Base-by-base conservation (phyloP, 2,797 vertebrate genomes). In the Cyprinella venusta region DNA sequence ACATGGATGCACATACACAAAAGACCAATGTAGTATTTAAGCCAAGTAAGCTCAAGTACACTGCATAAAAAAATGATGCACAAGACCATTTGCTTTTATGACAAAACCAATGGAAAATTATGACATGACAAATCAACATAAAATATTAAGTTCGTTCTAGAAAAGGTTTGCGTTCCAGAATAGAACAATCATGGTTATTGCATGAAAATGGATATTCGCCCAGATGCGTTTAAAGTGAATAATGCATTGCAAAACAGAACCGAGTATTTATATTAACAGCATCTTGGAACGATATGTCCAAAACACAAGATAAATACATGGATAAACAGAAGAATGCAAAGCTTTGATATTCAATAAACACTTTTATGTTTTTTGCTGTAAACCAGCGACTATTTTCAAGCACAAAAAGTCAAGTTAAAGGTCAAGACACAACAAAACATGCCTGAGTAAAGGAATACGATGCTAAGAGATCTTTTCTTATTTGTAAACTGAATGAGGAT, bases 211-310 rank as follows among this genome's bases (percentile, higher is more conserved):
- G 79, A 76, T 79, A 83, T 80, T 88, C 71, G 48, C 84, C 50
- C 52, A 63, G 56, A 36, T 52, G 36, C 71, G 38, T 74, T 68
- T 82, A 26, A 65, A 79, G 48, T 52, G 71, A 79, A 64, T 50
- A 75, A 45, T 50, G 48, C 42, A 12, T 85, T 85, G 78, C 78
- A 56, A 86, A 88, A 81, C 84, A 70, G 40, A 33, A n/a, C 26
- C 8, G 18, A 33, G 36, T 88, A 87, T 86, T 87, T 88, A 87
- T 79, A 80, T 78, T 54, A 84, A 76, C 75, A 0, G 64, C 61
- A 84, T 85, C 76, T 84, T 68, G 74, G 79, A 82, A 80, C 1
- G 52, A 67, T 69, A 45, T 24, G 6, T 50, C 54, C 21, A 61
- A 84, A 54, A 84, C 80, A 19, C 56, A 45, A 74, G 50, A 81